Evolutionary conservation across 2,113 vertebrate genomes (phyloP).

Genomic region (Microcebus griseorufus): DNA sequence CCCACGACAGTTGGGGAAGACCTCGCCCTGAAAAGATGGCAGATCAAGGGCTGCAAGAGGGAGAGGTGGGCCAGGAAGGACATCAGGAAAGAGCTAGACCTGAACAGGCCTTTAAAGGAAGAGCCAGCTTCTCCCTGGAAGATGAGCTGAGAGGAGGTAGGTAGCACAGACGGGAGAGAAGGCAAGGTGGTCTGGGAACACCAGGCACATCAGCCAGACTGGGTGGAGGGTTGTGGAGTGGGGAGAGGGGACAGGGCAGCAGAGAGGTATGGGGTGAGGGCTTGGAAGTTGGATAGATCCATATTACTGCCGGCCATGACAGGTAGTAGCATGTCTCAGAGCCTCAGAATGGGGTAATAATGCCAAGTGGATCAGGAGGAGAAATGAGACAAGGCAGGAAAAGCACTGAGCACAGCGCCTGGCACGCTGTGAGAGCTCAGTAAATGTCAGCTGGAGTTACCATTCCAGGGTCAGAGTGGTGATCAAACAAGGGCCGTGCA

Average conservation of each 20-base stretch:
- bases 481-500: neutral
- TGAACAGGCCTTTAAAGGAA: neutral
- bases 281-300: neutral
- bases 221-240: fast-evolving
- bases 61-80: neutral
- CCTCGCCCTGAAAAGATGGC: neutral
- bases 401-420: neutral
- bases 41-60: neutral
- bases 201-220: neutral
- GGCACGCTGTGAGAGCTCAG: neutral
- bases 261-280: neutral
- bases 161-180: neutral
- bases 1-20: neutral
- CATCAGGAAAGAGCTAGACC: neutral
- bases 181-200: neutral
- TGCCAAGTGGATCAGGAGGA: neutral
- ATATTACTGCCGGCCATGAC: neutral
- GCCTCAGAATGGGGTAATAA: neutral
- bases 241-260: neutral
- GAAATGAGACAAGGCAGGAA: neutral
- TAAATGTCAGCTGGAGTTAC: fast-evolving
- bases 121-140: neutral
- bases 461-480: neutral
- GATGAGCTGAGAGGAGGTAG: neutral
- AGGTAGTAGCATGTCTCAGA: fast-evolving